A percentile compares a stretch with the other conserved stretches of the same genome.
phyloP scores from a whole-genome alignment of 1,140 invertebrate genomes.

The Dendroctonus valens region DNA sequence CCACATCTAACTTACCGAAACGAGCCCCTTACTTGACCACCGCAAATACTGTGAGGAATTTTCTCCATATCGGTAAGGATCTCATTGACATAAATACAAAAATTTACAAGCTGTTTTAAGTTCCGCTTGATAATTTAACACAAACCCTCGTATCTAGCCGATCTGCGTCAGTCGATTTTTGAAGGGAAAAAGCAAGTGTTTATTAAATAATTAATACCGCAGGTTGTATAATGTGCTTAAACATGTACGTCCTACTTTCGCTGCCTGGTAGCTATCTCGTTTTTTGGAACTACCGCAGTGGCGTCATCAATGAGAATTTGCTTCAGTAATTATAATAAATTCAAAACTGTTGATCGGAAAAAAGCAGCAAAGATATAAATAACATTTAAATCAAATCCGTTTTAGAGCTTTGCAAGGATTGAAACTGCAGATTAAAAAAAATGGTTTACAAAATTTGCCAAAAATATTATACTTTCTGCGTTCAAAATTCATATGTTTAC shows the following conservation, averaged over 20 bases:
- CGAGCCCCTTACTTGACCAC: constrained; percentile 65
- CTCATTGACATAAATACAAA: too few species aligned
- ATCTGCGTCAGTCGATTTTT: constrained; percentile 12
- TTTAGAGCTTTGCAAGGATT: too few species aligned
- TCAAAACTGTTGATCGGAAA: background rate
- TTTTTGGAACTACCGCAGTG: constrained; percentile 6
- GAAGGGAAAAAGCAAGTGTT: constrained; percentile 14
- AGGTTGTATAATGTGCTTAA: constrained; percentile 36
- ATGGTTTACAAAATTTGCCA: too few species aligned
- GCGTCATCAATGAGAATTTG: background rate
- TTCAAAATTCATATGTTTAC: too few species aligned
- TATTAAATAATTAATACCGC: constrained; percentile 33
- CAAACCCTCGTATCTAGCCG: constrained; percentile 1
- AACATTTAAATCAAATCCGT: too few species aligned
- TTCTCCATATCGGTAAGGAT: constrained; percentile 73
- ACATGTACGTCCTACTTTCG: constrained; percentile 39
- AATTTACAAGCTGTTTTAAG: too few species aligned
- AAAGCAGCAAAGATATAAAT: too few species aligned
- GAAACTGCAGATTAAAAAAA: too few species aligned
- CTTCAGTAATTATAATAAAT: background rate
- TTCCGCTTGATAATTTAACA: background rate
- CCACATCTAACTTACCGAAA: constrained; percentile 64
- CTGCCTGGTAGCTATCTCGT: constrained; percentile 21
- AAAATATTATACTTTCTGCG: too few species aligned
- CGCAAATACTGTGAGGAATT: constrained; percentile 85